Conservation (phyloP, 2,888 invertebrate genomes). For the Strigamia transsilvanica region DNA sequence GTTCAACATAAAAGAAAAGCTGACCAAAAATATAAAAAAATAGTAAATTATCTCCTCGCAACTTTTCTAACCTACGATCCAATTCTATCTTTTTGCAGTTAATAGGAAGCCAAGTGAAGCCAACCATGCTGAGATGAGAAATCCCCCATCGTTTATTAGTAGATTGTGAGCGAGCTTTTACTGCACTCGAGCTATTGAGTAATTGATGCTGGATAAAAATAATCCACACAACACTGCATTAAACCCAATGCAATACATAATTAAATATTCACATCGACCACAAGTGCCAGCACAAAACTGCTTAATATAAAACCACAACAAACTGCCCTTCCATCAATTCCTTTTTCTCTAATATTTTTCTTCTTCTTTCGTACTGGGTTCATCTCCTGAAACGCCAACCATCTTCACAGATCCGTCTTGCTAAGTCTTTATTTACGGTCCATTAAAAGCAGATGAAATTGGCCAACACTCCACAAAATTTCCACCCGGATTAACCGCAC, state of each 20-base stretch:
- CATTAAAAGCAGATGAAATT: slow-evolving; percentile 40
- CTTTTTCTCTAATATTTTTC: neutral
- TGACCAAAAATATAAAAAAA: neutral
- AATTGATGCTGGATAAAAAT: neutral
- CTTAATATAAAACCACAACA: neutral
- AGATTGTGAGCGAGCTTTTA: slow-evolving; percentile 18
- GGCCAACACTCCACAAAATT: slow-evolving; percentile 42
- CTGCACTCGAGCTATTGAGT: slow-evolving; percentile 14
- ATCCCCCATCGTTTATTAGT: slow-evolving; percentile 37
- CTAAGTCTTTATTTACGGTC: slow-evolving; percentile 42
- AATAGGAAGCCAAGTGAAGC: slow-evolving; percentile 47
- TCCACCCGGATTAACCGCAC: slow-evolving; percentile 37
- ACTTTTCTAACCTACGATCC: slow-evolving; percentile 44
- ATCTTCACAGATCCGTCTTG: slow-evolving; percentile 33
- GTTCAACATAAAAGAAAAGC: slow-evolving; percentile 1
- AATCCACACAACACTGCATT: too few species aligned
- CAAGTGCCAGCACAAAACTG: neutral
- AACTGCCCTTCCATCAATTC: neutral
- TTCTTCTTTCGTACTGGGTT: neutral
- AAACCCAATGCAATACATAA: too few species aligned
- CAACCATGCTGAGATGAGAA: slow-evolving; percentile 27
- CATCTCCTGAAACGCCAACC: slow-evolving; percentile 17
- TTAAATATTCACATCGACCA: too few species aligned
- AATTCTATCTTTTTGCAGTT: slow-evolving; percentile 48
- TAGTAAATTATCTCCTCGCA: slow-evolving; percentile 31